phyloP scores from a whole-genome alignment of 2,797 vertebrate genomes.

The Hirundo rustica region DNA sequence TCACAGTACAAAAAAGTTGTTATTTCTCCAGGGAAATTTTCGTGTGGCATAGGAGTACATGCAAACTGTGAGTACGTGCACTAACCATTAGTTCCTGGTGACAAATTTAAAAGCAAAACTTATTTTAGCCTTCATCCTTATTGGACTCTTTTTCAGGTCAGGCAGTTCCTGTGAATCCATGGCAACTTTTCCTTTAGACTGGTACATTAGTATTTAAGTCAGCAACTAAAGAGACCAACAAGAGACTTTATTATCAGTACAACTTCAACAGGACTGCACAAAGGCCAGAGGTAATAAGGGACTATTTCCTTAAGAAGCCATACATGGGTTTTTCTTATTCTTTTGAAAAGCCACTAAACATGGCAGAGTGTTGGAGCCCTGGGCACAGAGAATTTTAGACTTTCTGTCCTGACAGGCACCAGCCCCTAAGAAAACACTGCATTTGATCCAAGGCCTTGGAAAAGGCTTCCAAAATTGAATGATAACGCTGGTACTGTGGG shows the following conservation, averaged over 20 bases:
- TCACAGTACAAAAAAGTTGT: not conserved
- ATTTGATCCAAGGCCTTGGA: too few species aligned
- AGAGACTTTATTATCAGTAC: not conserved
- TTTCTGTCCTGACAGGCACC: too few species aligned
- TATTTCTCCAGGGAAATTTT: not conserved
- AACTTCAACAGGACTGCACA: not conserved
- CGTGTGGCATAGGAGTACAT: not conserved
- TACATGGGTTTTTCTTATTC: not conserved
- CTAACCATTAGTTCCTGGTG: not conserved
- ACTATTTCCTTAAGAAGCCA: not conserved
- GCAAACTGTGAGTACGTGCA: not conserved
- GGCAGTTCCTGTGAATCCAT: not conserved
- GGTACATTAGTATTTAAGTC: not conserved
- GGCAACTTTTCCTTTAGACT: not conserved
- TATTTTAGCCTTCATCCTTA: not conserved
- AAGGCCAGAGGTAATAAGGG: not conserved
- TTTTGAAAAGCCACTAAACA: not conserved
- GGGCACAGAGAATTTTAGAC: too few species aligned
- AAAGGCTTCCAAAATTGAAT: too few species aligned
- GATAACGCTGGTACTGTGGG: too few species aligned
- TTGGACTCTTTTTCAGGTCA: not conserved
- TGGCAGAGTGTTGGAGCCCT: not conserved
- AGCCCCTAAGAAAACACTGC: too few species aligned
- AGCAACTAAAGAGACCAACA: not conserved
- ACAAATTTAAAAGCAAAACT: not conserved